phyloP scores from a whole-genome alignment of 2,113 vertebrate genomes.

The Phalacrocorax brasilianus region DNA sequence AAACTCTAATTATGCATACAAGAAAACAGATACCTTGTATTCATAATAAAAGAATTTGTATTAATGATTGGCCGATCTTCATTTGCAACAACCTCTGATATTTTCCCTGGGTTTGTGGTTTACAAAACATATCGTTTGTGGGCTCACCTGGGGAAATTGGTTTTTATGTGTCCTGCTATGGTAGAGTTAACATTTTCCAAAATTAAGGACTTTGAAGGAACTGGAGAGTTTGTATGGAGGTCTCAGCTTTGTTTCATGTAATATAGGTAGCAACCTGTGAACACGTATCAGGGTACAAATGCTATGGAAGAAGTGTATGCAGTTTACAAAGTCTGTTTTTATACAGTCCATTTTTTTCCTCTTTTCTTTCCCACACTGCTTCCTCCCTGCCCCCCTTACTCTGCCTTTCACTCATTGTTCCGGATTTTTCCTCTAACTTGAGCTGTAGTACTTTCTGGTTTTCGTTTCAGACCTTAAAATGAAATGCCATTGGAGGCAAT shows the following conservation, averaged over 20 bases:
- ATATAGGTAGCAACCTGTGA: not conserved
- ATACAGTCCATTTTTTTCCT: not conserved
- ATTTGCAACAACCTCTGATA: not conserved
- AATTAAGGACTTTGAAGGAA: not conserved
- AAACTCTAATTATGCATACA: not conserved
- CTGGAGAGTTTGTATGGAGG: not conserved
- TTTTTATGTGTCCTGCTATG: not conserved
- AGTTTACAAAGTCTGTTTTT: not conserved
- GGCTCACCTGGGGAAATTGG: not conserved
- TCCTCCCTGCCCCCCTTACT: no score
- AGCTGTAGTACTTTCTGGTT: not conserved
- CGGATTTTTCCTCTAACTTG: not conserved
- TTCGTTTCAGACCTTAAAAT: conserved; percentile 1
- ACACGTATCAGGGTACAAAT: not conserved
- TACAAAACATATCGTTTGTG: not conserved
- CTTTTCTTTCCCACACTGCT: not conserved
- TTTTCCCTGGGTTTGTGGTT: not conserved
- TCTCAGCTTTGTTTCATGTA: not conserved
- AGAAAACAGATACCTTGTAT: not conserved
- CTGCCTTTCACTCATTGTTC: not conserved
- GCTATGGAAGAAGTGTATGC: not conserved
- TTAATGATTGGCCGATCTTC: not conserved
- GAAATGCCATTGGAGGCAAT: not conserved
- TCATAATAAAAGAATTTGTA: not conserved
- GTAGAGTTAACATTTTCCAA: not conserved